Base-by-base conservation (phyloP, 2,113 vertebrate genomes). In the Corythornis vintsioides region DNA sequence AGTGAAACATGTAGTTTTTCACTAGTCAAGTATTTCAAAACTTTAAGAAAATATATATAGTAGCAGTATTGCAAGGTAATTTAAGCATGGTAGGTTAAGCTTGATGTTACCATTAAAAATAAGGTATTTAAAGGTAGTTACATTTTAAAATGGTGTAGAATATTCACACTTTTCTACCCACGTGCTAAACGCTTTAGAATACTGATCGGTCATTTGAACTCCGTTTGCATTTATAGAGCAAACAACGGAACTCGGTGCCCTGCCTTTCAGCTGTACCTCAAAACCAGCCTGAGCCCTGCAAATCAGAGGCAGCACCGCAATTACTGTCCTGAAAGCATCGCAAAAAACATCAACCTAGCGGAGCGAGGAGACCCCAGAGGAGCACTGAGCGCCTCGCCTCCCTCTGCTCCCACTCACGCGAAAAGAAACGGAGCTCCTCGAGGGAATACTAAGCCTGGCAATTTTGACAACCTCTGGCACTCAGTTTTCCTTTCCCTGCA, bases 391-490 rank as follows among this genome's bases (percentile, higher is more conserved):
- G 7, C 81, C 43, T 5, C 65, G 43, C n/a, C 56, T 9, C 26
- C 26, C 43, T 31, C 31, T 3, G 0, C 25, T 43, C n/a, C 21
- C 15, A 2, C 26, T 42, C 48, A 5, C 0, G 6, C 15, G 12
- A 20, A 28, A 15, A 31, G 57, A 26, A 28, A 17, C 7, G 4
- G 11, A 63, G 28, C 52, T 13, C 5, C 56, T 31, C 13, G 1
- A 9, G 24, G 26, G 19, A 12, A 0, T 0, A 14, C 1, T 12
- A 35, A 16, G 3, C 10, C 15, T 1, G 8, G 50, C 12, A 12
- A 5, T 2, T 35, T 6, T 8, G 18, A 13, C 11, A 50, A 26
- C 3, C 66, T 25, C 10, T 11, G 15, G 56, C 48, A 20, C 45
- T 31, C n/a, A 9, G 17, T 3, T 17, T 6, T 5, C 2, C 47